phyloP scores from a whole-genome alignment of 1,140 invertebrate species.

The Drosophila bipectinata region DNA sequence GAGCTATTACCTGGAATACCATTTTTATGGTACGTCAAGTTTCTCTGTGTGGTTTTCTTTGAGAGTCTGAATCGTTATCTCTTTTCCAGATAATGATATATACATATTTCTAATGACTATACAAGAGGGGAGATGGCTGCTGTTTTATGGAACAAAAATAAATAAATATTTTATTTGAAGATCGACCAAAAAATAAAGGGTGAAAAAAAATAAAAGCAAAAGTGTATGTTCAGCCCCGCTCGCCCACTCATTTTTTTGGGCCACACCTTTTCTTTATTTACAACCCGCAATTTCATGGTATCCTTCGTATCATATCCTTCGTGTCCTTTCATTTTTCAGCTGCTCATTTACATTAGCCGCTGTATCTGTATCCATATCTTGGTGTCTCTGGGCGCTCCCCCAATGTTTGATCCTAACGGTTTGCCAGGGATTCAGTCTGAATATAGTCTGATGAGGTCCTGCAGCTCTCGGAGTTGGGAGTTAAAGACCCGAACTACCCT shows the following conservation, averaged over 20 bases:
- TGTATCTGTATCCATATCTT: not conserved
- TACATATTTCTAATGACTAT: not conserved
- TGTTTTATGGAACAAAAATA: not conserved
- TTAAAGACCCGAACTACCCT: constrained; percentile 24
- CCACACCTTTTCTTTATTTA: not conserved
- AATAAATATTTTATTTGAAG: too few species aligned
- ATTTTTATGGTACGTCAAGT: not conserved
- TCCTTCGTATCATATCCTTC: constrained; percentile 18
- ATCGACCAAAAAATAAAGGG: not conserved
- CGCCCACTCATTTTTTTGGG: not conserved
- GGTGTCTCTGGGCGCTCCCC: constrained; percentile 13
- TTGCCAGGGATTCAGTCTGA: constrained; percentile 25
- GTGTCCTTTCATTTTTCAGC: constrained; percentile 31
- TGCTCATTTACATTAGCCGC: constrained; percentile 43
- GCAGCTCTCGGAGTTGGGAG: not conserved
- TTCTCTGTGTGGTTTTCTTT: constrained; percentile 54
- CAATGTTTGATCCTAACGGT: constrained; percentile 50
- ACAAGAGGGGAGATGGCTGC: constrained; percentile 1
- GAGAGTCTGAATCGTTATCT: constrained; percentile 67
- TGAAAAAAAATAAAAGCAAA: not conserved
- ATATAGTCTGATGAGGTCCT: constrained; percentile 1
- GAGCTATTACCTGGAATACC: constrained; percentile 39
- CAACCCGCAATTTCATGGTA: constrained; percentile 39
- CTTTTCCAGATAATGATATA: constrained; percentile 65
- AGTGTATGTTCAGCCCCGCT: not conserved